phyloP scores from a whole-genome alignment of 2,797 vertebrate genomes.

The Sphenodon punctatus region DNA sequence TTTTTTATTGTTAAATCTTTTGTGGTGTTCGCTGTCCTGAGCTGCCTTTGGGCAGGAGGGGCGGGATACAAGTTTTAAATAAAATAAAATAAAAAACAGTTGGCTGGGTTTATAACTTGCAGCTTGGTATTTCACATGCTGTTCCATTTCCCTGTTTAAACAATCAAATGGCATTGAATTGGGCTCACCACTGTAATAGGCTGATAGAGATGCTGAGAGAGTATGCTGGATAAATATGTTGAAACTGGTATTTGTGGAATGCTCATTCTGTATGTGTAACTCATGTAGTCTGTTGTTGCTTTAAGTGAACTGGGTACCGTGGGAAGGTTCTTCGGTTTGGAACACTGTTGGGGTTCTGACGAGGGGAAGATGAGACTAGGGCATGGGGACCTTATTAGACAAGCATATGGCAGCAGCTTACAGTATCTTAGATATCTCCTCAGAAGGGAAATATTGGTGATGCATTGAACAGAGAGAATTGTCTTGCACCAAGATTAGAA shows the following conservation, averaged over 20 bases:
- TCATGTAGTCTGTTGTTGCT: not conserved
- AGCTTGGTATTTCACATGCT: too few species aligned
- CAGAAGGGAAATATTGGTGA: not conserved
- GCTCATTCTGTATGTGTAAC: not conserved
- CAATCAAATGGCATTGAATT: too few species aligned
- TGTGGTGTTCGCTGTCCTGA: too few species aligned
- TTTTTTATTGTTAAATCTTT: too few species aligned
- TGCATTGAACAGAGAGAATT: not conserved
- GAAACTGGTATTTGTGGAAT: not conserved
- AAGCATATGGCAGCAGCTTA: not conserved
- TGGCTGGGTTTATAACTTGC: too few species aligned
- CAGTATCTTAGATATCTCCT: not conserved
- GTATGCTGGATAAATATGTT: not conserved
- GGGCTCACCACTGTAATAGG: too few species aligned
- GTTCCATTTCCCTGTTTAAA: too few species aligned
- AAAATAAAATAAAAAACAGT: too few species aligned
- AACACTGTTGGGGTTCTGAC: fast-evolving
- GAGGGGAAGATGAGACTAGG: not conserved
- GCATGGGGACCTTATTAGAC: not conserved
- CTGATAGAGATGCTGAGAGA: not conserved
- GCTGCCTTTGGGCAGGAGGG: too few species aligned
- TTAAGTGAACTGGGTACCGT: not conserved
- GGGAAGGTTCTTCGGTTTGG: not conserved
- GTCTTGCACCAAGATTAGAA: not conserved
- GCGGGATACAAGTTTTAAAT: too few species aligned